Base-by-base conservation (phyloP, 2,797 vertebrate genomes). In the Tokudaia muenninki region DNA sequence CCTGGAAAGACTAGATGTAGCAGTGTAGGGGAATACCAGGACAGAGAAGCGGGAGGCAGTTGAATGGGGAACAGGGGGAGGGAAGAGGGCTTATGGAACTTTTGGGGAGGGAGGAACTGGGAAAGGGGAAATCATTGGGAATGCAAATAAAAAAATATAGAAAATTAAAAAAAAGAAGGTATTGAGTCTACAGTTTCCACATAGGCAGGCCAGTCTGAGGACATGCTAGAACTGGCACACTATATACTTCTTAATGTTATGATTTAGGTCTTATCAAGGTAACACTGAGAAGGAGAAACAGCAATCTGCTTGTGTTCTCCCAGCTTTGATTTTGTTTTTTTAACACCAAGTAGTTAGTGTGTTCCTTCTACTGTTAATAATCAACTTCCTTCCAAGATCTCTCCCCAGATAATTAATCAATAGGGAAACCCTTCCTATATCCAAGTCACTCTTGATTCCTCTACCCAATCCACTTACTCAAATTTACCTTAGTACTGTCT, bases 301-400 rank as follows among this genome's bases (percentile, higher is more conserved):
- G 24, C 37, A 55, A 50, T 57, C 37, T 82, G 0, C 78, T 88
- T 57, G 61, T 74, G 4, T 82, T 87, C 11, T 74, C 6, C 88
- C 67, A 22, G 17, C 26, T 70, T 87, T 37, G 21, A n/a, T 50
- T 82, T 95, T 52, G 1, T 3, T 83, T 97, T 97, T 77, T 96
- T 88, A 52, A 13, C 26, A 41, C 80, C 55, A 91, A 34, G 47
- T 81, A 13, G 16, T 29, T 41, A 77, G 11, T 67, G 34, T 87
- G 4, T 0, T 57, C 17, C 19, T 93, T 34, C 41, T 92, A 57
- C 16, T 26, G 74, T 72, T 90, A 93, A 77, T 3, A 31, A 11
- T 75, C 22, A 96, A 34, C 7, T 13, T 93, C 21, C 81, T 87
- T 92, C 14, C 80, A 82, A 94, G 63, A 83, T 91, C 94, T 57